Conservation (phyloP, 2,113 vertebrate genomes). For the Ictalurus furcatus region DNA sequence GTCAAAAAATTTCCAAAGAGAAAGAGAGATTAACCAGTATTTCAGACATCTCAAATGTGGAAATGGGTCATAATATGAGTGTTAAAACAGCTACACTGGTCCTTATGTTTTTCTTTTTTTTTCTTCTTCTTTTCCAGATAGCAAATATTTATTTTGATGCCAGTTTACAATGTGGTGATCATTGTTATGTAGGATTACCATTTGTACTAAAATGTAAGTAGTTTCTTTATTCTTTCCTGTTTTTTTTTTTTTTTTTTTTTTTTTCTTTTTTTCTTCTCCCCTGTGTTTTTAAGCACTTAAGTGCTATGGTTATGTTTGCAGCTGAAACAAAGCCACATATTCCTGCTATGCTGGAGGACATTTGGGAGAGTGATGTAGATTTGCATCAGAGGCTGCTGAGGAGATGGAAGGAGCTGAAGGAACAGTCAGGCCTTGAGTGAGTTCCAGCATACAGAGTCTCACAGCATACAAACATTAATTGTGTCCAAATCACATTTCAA, state of each 20-base stretch:
- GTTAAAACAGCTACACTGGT: not conserved
- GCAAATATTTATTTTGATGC: slow-evolving; percentile 99
- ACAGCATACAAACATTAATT: not conserved
- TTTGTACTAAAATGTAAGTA: slow-evolving; percentile 95
- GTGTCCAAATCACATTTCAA: not conserved
- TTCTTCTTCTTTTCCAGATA: slow-evolving; percentile 76
- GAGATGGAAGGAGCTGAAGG: slow-evolving; percentile 86
- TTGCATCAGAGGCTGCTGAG: slow-evolving; percentile 86
- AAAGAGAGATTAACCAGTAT: too few species aligned
- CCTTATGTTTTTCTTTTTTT: not conserved
- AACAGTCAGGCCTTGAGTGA: slow-evolving; percentile 82
- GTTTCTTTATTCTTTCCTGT: not conserved
- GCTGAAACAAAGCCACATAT: slow-evolving; percentile 86
- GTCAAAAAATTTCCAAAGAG: too few species aligned
- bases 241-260: not conserved
- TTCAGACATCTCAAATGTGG: too few species aligned
- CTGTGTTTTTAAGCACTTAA: not conserved
- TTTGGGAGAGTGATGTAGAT: slow-evolving; percentile 92
- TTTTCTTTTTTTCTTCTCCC: too few species aligned
- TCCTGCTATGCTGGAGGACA: slow-evolving; percentile 84
- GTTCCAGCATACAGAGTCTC: slow-evolving; percentile 34
- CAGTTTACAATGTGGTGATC: slow-evolving; percentile 89
- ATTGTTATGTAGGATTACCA: slow-evolving; percentile 93
- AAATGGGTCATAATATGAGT: too few species aligned
- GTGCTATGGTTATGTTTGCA: slow-evolving; percentile 50